These are phyloP conservation scores for Apus apus DNA, from an alignment of 2,113 vertebrate genomes.

Conservation along the genomic window DNA sequence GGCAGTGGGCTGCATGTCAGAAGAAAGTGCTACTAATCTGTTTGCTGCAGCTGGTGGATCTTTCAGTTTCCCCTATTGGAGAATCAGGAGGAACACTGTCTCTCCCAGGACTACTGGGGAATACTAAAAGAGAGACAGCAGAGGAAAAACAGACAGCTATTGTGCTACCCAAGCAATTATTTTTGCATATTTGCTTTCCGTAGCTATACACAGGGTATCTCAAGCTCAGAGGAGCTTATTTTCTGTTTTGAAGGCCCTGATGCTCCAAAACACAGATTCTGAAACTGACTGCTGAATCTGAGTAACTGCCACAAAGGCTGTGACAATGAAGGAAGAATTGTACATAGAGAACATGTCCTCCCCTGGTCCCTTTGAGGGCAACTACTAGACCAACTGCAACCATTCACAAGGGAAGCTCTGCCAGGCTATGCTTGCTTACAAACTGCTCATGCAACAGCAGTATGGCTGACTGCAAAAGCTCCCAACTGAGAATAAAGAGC, in stretches of 20 bases:
- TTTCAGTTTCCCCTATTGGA: background rate
- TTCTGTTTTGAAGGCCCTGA: background rate
- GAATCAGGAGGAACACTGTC: background rate
- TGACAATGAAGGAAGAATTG: background rate
- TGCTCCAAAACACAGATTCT: background rate
- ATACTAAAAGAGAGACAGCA: background rate
- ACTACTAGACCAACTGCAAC: background rate
- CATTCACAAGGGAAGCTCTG: background rate
- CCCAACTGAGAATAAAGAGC: background rate
- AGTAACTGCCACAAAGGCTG: background rate
- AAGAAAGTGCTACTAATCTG: background rate
- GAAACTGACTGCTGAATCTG: background rate
- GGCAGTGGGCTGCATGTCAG: background rate
- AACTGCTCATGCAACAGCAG: background rate
- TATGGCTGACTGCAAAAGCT: background rate
- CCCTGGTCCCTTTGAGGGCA: background rate
- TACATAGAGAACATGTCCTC: background rate
- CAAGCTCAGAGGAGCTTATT: background rate
- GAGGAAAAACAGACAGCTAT: background rate
- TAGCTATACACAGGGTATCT: background rate
- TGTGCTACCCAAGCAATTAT: background rate
- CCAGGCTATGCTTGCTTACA: background rate
- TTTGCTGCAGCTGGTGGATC: background rate
- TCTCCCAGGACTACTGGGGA: fast-evolving
- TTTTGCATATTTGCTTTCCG: background rate